Conservation (phyloP, 37 sponge, comb jelly and placozoan genomes). For the Eunapius fragilis region DNA sequence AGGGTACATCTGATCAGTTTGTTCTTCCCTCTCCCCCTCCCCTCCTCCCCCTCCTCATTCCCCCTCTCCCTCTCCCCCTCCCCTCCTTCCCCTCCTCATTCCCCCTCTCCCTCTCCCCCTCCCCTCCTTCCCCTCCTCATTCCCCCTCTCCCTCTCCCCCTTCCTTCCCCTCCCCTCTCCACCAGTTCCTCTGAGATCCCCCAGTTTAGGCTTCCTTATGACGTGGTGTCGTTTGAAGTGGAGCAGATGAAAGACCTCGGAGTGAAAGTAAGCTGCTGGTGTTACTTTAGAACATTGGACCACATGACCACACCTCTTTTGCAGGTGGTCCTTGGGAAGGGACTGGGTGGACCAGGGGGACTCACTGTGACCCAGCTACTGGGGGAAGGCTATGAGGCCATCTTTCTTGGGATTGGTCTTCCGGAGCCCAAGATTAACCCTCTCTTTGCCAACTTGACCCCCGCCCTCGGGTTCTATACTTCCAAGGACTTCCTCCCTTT, state of each 20-base stretch:
- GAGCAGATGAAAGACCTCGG: slow-evolving; percentile 95
- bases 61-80: not conserved
- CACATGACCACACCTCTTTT: not conserved
- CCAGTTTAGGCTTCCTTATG: slow-evolving; percentile 92
- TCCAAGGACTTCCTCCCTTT: slow-evolving; percentile 91
- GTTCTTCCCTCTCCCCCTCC: too few relatives aligned
- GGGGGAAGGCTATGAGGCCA: slow-evolving; percentile 76
- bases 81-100: not conserved
- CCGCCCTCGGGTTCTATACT: slow-evolving; percentile 82
- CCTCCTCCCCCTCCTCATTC: not conserved
- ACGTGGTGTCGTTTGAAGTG: slow-evolving; percentile 95
- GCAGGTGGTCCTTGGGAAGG: slow-evolving; percentile 69
- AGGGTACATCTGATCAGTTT: too few relatives aligned
- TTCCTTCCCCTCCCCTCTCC: not conserved
- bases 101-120: not conserved
- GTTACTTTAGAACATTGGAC: not conserved
- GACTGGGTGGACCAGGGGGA: slow-evolving; percentile 42
- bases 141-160: slow-evolving; percentile 1
- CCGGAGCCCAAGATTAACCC: slow-evolving; percentile 81
- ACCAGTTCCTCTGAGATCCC: slow-evolving; percentile 95
- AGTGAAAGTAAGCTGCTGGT: slow-evolving; percentile 68
- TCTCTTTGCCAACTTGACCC: slow-evolving; percentile 66
- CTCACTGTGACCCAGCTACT: slow-evolving; percentile 60
- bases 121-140: not conserved
- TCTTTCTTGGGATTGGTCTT: slow-evolving; percentile 92